These are phyloP conservation scores for Hormiphora californensis DNA, from an alignment of 37 sponge, comb jelly and placozoan genomes.

Conservation along the genomic window DNA sequence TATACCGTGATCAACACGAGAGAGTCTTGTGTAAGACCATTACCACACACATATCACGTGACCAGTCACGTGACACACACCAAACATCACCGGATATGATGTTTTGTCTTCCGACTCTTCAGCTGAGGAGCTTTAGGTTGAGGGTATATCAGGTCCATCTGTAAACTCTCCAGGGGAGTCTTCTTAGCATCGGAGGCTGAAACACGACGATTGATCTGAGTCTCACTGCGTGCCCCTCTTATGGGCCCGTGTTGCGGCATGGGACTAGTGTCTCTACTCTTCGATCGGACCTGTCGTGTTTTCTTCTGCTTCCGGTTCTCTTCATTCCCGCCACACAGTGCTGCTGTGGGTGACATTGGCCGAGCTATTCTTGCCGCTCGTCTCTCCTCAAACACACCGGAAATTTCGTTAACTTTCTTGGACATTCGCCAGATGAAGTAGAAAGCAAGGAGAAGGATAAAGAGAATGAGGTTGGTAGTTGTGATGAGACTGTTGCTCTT, in stretches of 20 bases:
- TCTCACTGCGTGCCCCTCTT: neutral
- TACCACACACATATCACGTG: too few relatives aligned
- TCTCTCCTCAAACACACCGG: neutral
- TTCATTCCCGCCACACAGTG: too few relatives aligned
- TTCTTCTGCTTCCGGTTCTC: neutral
- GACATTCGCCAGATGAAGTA: constrained; percentile 23
- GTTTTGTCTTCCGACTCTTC: neutral
- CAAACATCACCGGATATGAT: neutral
- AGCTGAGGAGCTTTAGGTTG: constrained; percentile 3
- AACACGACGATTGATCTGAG: neutral
- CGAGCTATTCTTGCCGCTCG: too few relatives aligned
- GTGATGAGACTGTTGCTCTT: constrained; percentile 5
- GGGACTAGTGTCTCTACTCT: neutral
- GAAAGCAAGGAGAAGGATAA: neutral
- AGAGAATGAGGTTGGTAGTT: constrained; percentile 11
- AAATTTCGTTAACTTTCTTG: constrained; percentile 3
- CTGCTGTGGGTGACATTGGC: too few relatives aligned
- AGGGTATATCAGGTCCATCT: constrained; percentile 49
- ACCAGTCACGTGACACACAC: too few relatives aligned
- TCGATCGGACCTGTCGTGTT: neutral
- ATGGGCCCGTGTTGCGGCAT: neutral
- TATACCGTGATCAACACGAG: too few relatives aligned
- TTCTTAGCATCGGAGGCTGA: constrained; percentile 11
- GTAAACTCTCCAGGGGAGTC: neutral
- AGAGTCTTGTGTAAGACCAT: too few relatives aligned